Percentiles rank a stretch among this genome's conserved stretches.
Conservation (phyloP, 2,797 vertebrate species). For the Hydrocynus forskahlii region DNA sequence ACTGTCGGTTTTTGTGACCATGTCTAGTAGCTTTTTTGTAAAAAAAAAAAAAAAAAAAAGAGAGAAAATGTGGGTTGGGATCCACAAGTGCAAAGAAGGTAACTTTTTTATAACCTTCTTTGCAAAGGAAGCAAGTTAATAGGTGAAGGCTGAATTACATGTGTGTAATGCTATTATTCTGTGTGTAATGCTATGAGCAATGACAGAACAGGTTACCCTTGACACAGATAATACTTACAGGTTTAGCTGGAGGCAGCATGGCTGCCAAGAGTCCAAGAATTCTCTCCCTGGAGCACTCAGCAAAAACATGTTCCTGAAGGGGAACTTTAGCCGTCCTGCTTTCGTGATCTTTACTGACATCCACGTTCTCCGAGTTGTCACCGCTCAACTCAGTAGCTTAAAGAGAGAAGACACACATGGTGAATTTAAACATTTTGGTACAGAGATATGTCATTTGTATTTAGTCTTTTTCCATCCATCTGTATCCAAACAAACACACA, state of each 20-base stretch:
- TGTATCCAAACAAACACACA: no score
- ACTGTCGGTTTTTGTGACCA: background rate
- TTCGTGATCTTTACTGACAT: constrained; percentile 69
- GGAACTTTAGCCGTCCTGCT: constrained; percentile 79
- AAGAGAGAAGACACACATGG: background rate
- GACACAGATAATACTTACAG: constrained; percentile 70
- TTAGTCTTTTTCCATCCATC: no score
- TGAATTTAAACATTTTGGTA: background rate
- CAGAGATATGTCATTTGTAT: background rate
- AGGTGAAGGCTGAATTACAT: no score
- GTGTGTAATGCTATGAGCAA: no score
- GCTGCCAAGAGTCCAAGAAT: constrained; percentile 93
- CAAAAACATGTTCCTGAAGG: constrained; percentile 92
- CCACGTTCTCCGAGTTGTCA: constrained; percentile 61
- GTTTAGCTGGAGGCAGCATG: constrained; percentile 92
- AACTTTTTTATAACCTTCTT: no score
- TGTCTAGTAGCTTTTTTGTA: background rate
- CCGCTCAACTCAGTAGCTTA: constrained; percentile 66
- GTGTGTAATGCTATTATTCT: no score
- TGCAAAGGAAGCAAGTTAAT: no score
- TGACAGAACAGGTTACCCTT: background rate
- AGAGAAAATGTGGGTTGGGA: no score
- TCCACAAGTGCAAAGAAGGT: no score
- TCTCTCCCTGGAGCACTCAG: constrained; percentile 96
- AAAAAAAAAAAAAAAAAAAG: background rate